Evolutionary conservation across 2,113 vertebrate genomes (phyloP).

Genomic region (Clupea harengus): DNA sequence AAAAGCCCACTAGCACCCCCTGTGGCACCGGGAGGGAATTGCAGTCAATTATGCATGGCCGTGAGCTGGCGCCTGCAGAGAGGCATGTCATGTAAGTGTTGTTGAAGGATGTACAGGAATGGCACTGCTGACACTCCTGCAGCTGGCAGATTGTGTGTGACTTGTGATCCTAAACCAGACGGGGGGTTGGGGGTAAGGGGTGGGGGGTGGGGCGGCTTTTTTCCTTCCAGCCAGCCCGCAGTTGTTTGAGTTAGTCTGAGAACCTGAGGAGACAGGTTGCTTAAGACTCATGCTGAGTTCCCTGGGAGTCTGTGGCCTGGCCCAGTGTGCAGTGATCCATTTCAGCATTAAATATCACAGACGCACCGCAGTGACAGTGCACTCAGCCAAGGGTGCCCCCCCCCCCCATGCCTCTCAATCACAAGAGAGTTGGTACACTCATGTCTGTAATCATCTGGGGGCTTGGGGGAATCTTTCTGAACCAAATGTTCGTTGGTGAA

Average conservation of each 20-base stretch:
- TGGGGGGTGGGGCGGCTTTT: neutral
- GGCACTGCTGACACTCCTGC: neutral
- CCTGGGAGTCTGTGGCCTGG: neutral
- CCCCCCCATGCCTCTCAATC: too few relatives aligned
- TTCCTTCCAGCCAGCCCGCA: neutral
- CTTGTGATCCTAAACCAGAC: constrained; percentile 10
- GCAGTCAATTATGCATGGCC: constrained; percentile 14
- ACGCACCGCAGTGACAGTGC: neutral
- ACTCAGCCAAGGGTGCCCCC: neutral
- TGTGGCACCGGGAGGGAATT: constrained; percentile 40
- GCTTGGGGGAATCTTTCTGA: neutral
- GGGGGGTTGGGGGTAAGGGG: neutral
- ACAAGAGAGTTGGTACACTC: neutral
- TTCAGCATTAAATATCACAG: neutral
- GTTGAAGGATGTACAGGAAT: neutral
- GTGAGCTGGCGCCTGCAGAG: constrained; percentile 2
- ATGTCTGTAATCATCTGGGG: neutral
- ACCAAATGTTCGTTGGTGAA: neutral
- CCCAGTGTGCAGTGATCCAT: constrained; percentile 10
- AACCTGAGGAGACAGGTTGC: neutral
- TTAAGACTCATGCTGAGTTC: neutral
- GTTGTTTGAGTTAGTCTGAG: neutral
- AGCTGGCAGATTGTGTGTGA: neutral
- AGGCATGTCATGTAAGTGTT: neutral
- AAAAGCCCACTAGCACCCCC: constrained; percentile 51